Evolutionary conservation across 2,797 vertebrate genomes (phyloP), one percentile per base, ranked within the genome.

Genomic region (Alcedo atthis): DNA sequence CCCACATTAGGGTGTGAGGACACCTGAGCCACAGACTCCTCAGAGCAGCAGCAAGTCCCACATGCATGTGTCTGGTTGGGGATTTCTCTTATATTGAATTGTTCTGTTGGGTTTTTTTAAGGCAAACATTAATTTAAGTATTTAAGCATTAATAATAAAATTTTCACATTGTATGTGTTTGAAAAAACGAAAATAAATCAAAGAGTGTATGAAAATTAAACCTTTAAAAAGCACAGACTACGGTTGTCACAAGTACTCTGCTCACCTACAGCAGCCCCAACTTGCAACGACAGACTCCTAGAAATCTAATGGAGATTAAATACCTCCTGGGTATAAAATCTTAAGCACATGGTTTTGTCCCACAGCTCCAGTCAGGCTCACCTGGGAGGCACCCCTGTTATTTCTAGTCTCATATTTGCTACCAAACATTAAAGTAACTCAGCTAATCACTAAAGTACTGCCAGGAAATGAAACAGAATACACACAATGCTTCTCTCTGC

Each of bases 61-160:
- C 0, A 0, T 17, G n/a, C 16, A 30, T 0, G 1, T 9, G 25
- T 57, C 81, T 62, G 66, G 24, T 35, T 18, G 43, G 18, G 15
- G n/a, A 21, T 74, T 92, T 85, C n/a, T 63, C 42, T 67, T 32
- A 5, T 22, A 58, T 49, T 87, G 12, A 42, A 5, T n/a, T 37
- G 12, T 40, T 85, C 9, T 10, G 43, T 20, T 45, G 30, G 13
- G 2, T 43, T 59, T 63, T 67, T 45, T 51, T 49, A 49, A 82
- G 63, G 45, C 22, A 91, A 85, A 64, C 26, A 74, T 20, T 61
- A 37, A 81, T 64, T 75, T 64, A 70, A 80, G n/a, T 63, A 70
- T 48, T 59, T 77, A 83, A 74, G 28, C 18, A 53, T 32, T 78
- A 62, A 91, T 51, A 3, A 79, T 35, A 76, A 88, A 37, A 43